Conservation (phyloP, 2,797 vertebrate genomes). For the Scleropages formosus region DNA sequence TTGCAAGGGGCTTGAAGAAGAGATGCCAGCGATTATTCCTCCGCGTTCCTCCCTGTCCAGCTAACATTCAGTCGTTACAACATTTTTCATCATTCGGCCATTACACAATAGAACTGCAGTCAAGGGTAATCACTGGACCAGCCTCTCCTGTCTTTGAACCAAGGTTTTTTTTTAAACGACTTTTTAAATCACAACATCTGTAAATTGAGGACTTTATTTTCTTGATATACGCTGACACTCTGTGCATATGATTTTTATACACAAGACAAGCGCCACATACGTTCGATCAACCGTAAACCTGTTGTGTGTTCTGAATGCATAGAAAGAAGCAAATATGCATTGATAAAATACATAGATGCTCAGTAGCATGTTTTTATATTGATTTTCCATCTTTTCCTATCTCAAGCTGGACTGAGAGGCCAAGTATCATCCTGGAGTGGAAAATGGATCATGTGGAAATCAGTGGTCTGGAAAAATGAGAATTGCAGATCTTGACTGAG, state of each 20-base stretch:
- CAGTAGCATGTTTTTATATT: not conserved
- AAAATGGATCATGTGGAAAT: not conserved
- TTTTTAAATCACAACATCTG: not conserved
- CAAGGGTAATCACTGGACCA: not conserved
- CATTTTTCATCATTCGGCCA: not conserved
- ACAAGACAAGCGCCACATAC: too few species aligned
- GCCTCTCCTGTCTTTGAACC: not conserved
- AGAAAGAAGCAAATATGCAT: too few species aligned
- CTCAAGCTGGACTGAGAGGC: not conserved
- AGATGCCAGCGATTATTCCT: constrained; percentile 9
- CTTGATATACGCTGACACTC: too few species aligned
- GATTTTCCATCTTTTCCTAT: not conserved
- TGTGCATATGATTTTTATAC: too few species aligned
- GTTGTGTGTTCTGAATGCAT: too few species aligned
- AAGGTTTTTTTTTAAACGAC: not conserved
- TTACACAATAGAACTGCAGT: constrained; percentile 4
- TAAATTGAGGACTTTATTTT: not conserved
- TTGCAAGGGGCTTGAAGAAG: constrained; percentile 26
- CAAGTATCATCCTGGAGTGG: not conserved
- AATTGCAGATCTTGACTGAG: too few species aligned
- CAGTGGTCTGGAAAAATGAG: not conserved
- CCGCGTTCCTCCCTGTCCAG: not conserved
- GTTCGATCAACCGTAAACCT: too few species aligned
- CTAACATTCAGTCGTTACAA: too few species aligned
- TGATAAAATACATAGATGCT: not conserved